Base-by-base conservation (phyloP, 30 jellyfish, hydroid and myxozoan species). In the Aurelia coerulea region DNA sequence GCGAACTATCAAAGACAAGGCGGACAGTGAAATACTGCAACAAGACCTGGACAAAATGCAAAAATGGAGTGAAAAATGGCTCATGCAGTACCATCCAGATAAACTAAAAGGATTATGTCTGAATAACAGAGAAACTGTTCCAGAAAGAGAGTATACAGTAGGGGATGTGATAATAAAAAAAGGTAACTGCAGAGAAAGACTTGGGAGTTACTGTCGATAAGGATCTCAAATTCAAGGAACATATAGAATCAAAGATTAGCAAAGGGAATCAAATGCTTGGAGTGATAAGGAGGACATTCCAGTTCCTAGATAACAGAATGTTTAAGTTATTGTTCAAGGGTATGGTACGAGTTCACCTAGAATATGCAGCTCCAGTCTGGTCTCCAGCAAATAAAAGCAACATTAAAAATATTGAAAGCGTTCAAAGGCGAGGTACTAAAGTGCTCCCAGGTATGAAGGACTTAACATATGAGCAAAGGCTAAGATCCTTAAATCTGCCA, bases 401-500 rank as follows among this genome's bases (percentile, higher is more conserved):
- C 83, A 69, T 73, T 18, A 50, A 33, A 23, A 39, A 15, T 15
- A 62, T 84, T 64, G 92, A 90, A 73, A 64, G 52, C 19, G 96
- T 90, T 10, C 96, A 83, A 74, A 23, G 82, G 34, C 65, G 88
- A 69, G 95, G 77, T 19, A 66, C 92, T 13, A 89, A 80, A 73
- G 13, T 70, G 77, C 35, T 88, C 13, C 89, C 88, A 32, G 92
- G 82, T 10, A 29, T 78, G 87, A 58, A 23, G 50, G 19, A 71
- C 34, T 41, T 79, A 13, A 3, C 18, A 3, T 88, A 79, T 72
- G 62, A 78, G 51, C 75, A 88, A 39, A 2, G 90, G 58, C 52
- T 87, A 53, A 71, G 59, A 15, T 18, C 17, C 17, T 37, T 78
- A 23, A 59, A 78, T 17, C 68, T 78, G 18, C 85, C 88, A 14